A percentile compares a stretch with the other conserved stretches of the same genome.
These are phyloP conservation scores for Hypotaenidia okinawae DNA, from an alignment of 2,797 vertebrate species.

Conservation along the genomic window DNA sequence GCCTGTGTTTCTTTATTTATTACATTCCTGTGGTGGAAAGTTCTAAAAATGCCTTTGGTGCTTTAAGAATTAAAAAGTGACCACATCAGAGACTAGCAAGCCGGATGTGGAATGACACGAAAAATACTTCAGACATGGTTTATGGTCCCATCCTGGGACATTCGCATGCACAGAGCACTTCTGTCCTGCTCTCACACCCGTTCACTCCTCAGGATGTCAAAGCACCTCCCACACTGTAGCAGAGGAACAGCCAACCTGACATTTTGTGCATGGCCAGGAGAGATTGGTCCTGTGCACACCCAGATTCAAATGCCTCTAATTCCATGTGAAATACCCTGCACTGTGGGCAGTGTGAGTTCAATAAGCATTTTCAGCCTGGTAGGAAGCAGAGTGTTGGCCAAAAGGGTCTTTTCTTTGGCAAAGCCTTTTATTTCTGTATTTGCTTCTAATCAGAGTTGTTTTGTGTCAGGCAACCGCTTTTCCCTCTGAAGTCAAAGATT, in stretches of 20 bases:
- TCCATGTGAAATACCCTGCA: background rate
- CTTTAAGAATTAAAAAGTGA: background rate
- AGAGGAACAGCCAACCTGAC: background rate
- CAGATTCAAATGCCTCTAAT: background rate
- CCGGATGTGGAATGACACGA: background rate
- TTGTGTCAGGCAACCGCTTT: constrained; percentile 87
- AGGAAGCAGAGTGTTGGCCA: background rate
- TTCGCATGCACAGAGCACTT: background rate
- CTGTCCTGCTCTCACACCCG: background rate
- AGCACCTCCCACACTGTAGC: background rate
- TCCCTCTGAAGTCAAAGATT: constrained; percentile 92
- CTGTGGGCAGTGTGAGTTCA: background rate
- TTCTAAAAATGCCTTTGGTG: background rate
- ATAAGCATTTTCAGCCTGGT: background rate
- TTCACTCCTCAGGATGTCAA: background rate
- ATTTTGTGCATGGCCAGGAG: background rate
- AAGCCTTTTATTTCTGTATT: background rate
- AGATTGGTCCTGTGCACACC: background rate
- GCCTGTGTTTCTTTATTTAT: background rate
- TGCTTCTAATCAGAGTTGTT: constrained; percentile 27
- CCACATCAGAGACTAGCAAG: background rate
- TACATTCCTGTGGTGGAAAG: constrained; percentile 3
- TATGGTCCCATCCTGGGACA: background rate
- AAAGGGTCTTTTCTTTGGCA: background rate
- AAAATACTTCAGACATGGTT: background rate